A percentile compares a stretch with the other conserved stretches of the same genome.
Conservation (phyloP, 2,797 vertebrate genomes). For the Falco novaeseelandiae region DNA sequence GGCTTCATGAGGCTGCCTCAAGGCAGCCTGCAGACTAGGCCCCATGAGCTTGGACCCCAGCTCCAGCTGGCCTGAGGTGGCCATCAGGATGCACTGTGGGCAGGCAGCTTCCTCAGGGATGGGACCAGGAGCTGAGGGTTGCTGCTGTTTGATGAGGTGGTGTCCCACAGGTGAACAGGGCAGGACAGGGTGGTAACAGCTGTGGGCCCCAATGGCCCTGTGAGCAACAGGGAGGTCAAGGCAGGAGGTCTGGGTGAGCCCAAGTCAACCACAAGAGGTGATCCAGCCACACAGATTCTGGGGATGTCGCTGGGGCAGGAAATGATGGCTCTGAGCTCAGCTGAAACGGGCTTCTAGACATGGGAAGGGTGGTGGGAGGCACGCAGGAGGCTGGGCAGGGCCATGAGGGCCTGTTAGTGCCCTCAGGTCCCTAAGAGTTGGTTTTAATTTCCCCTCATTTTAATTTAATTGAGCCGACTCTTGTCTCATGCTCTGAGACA, state of each 20-base stretch:
- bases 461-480: background rate
- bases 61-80: background rate
- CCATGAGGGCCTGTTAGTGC: background rate
- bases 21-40: background rate
- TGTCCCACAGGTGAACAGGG: background rate
- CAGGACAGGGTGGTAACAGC: background rate
- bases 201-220: rapidly evolving
- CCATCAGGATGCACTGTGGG: background rate
- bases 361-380: background rate
- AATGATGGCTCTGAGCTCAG: background rate
- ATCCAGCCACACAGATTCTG: rapidly evolving
- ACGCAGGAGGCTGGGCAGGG: background rate
- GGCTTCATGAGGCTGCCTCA: background rate
- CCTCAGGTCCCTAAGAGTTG: background rate
- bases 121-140: background rate
- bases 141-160: rapidly evolving
- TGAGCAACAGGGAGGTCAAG: background rate
- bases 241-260: background rate
- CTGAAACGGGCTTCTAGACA: background rate
- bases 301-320: rapidly evolving
- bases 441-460: background rate
- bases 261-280: background rate
- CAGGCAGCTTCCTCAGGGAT: background rate
- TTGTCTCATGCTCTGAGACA: background rate
- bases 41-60: background rate